Base-by-base conservation (phyloP, 2,888 invertebrate species). In the Macrosoma leucophasiata region DNA sequence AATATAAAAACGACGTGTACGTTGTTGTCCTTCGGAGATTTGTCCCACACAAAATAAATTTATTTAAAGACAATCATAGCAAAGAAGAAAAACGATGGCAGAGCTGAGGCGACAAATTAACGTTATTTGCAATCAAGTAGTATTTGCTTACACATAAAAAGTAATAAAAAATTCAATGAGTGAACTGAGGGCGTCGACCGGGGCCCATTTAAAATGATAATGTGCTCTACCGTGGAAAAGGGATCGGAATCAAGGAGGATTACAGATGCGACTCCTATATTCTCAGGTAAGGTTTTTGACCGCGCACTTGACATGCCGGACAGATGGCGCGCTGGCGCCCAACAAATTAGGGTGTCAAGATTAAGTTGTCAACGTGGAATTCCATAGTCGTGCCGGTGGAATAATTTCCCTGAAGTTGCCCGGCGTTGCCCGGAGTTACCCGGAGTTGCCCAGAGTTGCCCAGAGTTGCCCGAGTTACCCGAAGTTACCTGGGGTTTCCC, bases 271-370 rank as follows among this genome's bases (percentile, higher is more conserved):
- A 38, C 41, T 46, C 37, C 37, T n/a, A n/a, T n/a, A 36, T 35
- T 43, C 47, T 46, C 69, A 72, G 71, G 74, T 72, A 63, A 60
- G 77, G 75, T 76, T 51, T 41, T 68, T 71, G 76, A 72, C 76
- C 77, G 64, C 54, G 56, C 55, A 52, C 56, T 64, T 64, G 66
- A 66, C 58, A 60, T 62, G 60, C 50, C 42, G 51, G 50, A n/a
- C n/a, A 57, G 50, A 64, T 70, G 55, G 53, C 56, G 40, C 45
- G 40, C 34, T 43, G 66, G 62, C 71, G 64, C 62, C 63, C 50
- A 60, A 71, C 69, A 70, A 73, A 75, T 76, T 71, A 62, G 51
- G 52, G 61, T 50, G 61, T 41, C 39, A 39, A 63, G 69, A 72
- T 77, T 70, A 74, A 70, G 43, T 52, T 67, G 72, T 69, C 68